These are phyloP conservation scores for Cochlearius cochlearius DNA, from an alignment of 2,113 vertebrate species.

Conservation along the genomic window DNA sequence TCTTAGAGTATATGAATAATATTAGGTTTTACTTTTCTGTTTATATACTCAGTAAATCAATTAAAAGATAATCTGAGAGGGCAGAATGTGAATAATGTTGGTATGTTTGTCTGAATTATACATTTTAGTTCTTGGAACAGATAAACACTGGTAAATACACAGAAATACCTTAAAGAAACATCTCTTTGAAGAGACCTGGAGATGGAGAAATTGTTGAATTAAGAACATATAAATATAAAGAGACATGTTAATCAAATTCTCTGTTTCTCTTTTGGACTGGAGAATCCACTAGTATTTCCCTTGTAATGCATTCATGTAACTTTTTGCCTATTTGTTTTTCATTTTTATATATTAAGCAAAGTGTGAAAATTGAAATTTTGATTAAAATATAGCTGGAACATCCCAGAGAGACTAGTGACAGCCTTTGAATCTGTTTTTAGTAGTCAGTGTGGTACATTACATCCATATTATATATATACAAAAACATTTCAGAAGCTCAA, in stretches of 20 bases:
- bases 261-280: background rate
- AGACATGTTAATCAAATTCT: conserved; percentile 69
- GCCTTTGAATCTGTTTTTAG: background rate
- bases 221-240: conserved; percentile 72
- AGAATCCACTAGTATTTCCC: conserved; percentile 61
- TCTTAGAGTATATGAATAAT: background rate
- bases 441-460: background rate
- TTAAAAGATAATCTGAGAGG: background rate
- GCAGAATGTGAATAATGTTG: background rate
- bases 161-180: background rate
- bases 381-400: background rate
- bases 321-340: background rate
- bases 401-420: background rate
- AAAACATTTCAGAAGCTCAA: background rate
- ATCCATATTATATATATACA: background rate
- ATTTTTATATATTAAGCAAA: background rate
- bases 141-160: background rate
- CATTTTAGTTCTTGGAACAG: background rate
- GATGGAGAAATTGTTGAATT: conserved; percentile 81
- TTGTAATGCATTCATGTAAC: background rate
- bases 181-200: conserved; percentile 78
- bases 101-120: background rate
- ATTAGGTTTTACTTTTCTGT: background rate
- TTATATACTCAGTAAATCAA: background rate
- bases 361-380: background rate